These are phyloP conservation scores for Gopherus flavomarginatus DNA, from an alignment of 2,113 vertebrate genomes.

Conservation along the genomic window DNA sequence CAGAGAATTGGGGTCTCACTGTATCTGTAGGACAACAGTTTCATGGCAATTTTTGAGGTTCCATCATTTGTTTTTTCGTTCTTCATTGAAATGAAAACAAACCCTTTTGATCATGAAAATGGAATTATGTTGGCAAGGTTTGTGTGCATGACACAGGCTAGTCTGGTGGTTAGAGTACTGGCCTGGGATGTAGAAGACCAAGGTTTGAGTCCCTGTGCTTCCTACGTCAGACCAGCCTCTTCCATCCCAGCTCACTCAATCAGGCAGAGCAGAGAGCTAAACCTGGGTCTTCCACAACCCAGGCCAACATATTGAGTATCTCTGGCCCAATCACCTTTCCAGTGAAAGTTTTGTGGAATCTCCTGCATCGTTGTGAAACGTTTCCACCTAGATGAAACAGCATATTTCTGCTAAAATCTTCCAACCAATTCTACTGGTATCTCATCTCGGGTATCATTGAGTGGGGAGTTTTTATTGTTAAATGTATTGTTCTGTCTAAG, in stretches of 20 bases:
- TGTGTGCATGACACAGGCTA: neutral
- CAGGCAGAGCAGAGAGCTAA: neutral
- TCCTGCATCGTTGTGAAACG: neutral
- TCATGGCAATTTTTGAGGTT: neutral
- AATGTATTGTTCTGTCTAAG: neutral
- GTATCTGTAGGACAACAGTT: neutral
- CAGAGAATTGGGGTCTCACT: neutral
- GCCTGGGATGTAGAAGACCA: neutral
- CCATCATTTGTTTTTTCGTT: neutral
- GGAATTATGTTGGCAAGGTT: neutral
- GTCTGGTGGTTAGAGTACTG: neutral
- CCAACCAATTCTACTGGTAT: neutral
- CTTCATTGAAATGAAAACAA: neutral
- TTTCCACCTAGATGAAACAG: neutral
- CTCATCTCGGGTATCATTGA: neutral
- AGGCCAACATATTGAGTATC: neutral
- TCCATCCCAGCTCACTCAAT: neutral
- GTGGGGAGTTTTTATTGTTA: neutral
- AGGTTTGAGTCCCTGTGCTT: neutral
- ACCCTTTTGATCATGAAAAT: neutral
- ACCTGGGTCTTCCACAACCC: neutral
- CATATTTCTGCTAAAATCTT: neutral
- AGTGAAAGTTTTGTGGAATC: neutral
- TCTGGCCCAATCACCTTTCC: neutral
- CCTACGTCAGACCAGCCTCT: neutral